Evolutionary conservation across 2,797 vertebrate species (phyloP).

Genomic region (Acrossocheilus wenchowensis): DNA sequence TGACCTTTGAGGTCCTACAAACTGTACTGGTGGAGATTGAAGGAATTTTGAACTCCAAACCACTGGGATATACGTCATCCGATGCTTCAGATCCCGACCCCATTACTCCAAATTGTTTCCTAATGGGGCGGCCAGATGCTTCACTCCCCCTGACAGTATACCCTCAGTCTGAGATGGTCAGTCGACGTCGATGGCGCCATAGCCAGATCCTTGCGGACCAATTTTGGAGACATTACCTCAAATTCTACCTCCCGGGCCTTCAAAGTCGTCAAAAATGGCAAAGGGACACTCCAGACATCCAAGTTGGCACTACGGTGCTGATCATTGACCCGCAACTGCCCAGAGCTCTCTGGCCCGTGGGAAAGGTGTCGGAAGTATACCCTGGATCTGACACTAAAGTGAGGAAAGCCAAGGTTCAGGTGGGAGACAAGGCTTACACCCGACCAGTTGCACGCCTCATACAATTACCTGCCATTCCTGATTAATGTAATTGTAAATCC

Average conservation of each 20-base stretch:
- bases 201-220: neutral
- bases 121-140: no score
- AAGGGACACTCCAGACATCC: neutral
- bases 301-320: neutral
- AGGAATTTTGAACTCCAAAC: neutral
- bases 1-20: neutral
- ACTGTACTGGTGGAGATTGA: neutral
- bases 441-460: neutral
- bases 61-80: neutral
- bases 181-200: neutral
- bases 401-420: slow-evolving; percentile 3
- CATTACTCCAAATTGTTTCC: neutral
- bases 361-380: neutral
- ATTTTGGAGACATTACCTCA: neutral
- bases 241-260: neutral
- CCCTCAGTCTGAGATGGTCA: neutral
- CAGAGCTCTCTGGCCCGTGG: no score
- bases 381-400: neutral
- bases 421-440: neutral
- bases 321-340: neutral
- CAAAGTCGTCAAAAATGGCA: neutral
- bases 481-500: neutral
- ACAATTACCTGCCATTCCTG: neutral
- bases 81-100: neutral
- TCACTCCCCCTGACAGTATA: neutral